phyloP scores from a whole-genome alignment of 2,797 vertebrate species.

The Miichthys miiuy region DNA sequence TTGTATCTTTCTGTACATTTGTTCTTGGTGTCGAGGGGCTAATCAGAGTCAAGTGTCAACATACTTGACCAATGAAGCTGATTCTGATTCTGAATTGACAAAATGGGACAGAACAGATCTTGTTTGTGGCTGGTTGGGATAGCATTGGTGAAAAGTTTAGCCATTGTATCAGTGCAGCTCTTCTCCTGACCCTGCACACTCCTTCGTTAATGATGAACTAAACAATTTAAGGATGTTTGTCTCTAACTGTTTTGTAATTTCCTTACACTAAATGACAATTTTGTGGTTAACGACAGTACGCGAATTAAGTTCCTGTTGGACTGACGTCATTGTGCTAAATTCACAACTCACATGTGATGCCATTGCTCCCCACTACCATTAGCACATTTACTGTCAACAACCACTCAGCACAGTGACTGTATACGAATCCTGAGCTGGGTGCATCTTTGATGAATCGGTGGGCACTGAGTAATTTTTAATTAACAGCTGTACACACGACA shows the following conservation, averaged over 20 bases:
- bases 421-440: neutral
- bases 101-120: neutral
- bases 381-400: constrained; percentile 38
- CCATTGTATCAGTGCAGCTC: neutral
- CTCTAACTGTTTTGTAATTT: neutral
- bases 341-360: constrained; percentile 46
- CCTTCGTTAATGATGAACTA: neutral
- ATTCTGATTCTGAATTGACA: neutral
- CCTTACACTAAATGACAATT: neutral
- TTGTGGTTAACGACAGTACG: constrained; percentile 1
- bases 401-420: neutral
- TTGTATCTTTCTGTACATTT: neutral
- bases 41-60: neutral
- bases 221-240: neutral
- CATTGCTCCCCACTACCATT: constrained; percentile 30
- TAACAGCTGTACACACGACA: constrained; percentile 3
- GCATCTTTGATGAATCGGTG: neutral
- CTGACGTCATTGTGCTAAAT: constrained; percentile 42
- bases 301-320: constrained; percentile 1
- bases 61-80: neutral
- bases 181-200: neutral
- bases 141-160: neutral
- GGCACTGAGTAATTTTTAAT: constrained; percentile 9
- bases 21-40: accelerated
- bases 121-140: neutral